Conservation (phyloP, 2,888 invertebrate species). For the Frankliniella fusca region DNA sequence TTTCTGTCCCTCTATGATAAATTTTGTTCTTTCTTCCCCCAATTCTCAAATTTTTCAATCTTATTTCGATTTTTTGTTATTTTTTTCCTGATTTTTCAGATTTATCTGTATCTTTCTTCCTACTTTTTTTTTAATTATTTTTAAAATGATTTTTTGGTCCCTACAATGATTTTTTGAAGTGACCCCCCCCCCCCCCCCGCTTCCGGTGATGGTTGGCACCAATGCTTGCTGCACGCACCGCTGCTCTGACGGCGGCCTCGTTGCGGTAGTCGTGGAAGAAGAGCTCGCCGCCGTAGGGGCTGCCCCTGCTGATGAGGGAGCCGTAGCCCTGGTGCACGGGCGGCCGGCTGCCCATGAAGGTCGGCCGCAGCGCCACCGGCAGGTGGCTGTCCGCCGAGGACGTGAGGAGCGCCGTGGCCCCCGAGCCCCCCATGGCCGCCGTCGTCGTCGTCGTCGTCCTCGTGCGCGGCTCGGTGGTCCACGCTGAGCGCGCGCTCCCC, state of each 20-base stretch:
- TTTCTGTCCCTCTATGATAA: too few species aligned
- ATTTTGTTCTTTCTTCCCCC: too few species aligned
- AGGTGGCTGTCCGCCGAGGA: conserved; percentile 22
- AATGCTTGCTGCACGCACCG: too few species aligned
- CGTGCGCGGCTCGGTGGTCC: neutral
- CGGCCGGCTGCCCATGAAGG: conserved; percentile 7
- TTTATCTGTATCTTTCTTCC: too few species aligned
- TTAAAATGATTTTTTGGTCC: too few species aligned
- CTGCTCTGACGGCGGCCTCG: neutral
- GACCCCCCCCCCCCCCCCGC: too few species aligned
- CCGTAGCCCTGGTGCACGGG: neutral
- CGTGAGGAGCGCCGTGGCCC: neutral
- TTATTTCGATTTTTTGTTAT: too few species aligned
- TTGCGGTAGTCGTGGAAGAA: conserved; percentile 2
- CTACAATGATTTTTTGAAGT: too few species aligned
- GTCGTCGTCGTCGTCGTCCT: neutral
- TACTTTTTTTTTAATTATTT: too few species aligned
- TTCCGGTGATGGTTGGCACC: too few species aligned
- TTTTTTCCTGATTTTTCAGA: neutral
- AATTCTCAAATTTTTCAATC: too few species aligned
- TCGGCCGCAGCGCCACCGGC: conserved; percentile 3
- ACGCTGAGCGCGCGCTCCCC: neutral
- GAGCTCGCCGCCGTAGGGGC: conserved; percentile 12
- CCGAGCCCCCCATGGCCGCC: neutral
- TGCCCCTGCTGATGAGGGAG: neutral